Evolutionary conservation across 2,888 invertebrate species (phyloP).

Genomic region (Campoplex nolae): DNA sequence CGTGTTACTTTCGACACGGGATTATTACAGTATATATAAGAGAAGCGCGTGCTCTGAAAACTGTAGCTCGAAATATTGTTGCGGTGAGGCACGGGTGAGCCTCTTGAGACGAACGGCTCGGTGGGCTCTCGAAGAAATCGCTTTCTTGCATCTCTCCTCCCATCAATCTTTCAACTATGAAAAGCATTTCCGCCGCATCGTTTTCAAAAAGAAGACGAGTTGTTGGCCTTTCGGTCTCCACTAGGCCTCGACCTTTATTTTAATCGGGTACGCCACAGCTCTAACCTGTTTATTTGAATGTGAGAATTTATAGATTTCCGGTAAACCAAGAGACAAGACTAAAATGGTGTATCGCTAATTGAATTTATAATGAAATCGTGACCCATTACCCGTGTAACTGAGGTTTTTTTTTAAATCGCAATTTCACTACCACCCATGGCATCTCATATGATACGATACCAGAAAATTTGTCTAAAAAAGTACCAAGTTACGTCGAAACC

Average conservation of each 20-base stretch:
- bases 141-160: conserved; percentile 48
- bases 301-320: conserved; percentile 24
- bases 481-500: neutral
- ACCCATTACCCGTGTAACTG: neutral
- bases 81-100: conserved; percentile 59
- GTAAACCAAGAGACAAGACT: neutral
- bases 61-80: conserved; percentile 39
- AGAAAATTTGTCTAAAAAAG: neutral
- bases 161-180: conserved; percentile 72
- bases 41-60: conserved; percentile 61
- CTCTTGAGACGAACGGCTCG: conserved; percentile 17
- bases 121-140: conserved; percentile 58
- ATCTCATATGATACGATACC: neutral
- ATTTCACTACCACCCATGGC: neutral
- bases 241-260: conserved; percentile 64
- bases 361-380: neutral
- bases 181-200: conserved; percentile 77
- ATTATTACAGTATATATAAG: conserved; percentile 57
- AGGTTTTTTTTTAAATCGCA: neutral
- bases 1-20: conserved; percentile 64
- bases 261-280: conserved; percentile 36
- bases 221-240: conserved; percentile 56
- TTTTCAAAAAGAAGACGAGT: conserved; percentile 64
- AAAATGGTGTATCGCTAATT: neutral
- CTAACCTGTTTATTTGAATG: conserved; percentile 29